Base-by-base conservation (phyloP, 2,888 invertebrate genomes). In the Amphipoea oculea region DNA sequence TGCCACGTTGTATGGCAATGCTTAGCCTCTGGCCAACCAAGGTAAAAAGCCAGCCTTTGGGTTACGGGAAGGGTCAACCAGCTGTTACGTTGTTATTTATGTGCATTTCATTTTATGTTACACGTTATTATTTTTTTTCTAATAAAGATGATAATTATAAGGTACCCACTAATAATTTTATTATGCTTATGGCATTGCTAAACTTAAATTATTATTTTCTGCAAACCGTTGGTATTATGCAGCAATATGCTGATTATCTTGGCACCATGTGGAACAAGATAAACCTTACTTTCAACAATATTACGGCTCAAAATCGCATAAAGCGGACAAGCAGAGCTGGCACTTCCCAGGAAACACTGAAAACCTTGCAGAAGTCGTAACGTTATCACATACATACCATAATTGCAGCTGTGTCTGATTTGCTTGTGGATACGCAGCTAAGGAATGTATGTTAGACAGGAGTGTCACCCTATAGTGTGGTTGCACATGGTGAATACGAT, bases 341-440 rank as follows among this genome's bases (percentile, higher is more conserved):
- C 40, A 75, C n/a, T 51, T 40, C 9, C 36, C 17, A 3, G n/a
- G 20, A 29, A 65, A 20, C n/a, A 12, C 6, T 60, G 36, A 60
- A 60, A 40, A 65, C 20, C 40, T 65, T 40, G 65, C 40, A 65
- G 23, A 40, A 40, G 23, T 23, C 4, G 5, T 65, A 40, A 40
- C 40, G 1, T 17, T 40, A 42, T 11, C 3, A 48, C 4, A 83
- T 70, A 90, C 95, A 94, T 94, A 98, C 98, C 99, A 99, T 73
- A 99, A 96, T 96, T 99, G 99, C 36, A 99, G 96, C 93, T 99
- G 99, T 75, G 99, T 99, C 94, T 99, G 99, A 95, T 99, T 99
- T 2, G 99, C 99, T 95, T 99, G 99, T 5, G 99, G 99, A 51
- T 99, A 99, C 0, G 99, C 98, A 4, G 99, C 98, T 76, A 99